Evolutionary conservation across 2,113 vertebrate species (phyloP).

Genomic region (Thermophis baileyi): DNA sequence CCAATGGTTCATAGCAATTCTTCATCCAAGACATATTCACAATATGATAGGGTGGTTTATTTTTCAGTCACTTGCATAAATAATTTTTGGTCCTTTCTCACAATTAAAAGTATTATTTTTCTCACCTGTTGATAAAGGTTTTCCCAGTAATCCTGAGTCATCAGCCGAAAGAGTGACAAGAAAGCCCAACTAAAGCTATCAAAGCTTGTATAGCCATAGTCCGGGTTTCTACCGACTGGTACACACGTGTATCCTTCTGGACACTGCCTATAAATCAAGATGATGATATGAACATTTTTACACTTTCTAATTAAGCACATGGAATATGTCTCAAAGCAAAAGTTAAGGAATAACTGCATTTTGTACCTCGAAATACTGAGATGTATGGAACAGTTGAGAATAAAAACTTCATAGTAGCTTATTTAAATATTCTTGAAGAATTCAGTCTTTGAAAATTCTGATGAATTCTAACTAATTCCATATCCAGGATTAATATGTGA

Average conservation of each 20-base stretch:
- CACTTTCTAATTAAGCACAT: background rate
- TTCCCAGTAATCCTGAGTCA: constrained; percentile 98
- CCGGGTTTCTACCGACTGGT: constrained; percentile 80
- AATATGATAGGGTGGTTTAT: background rate
- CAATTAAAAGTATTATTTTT: background rate
- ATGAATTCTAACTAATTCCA: background rate
- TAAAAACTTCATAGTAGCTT: background rate
- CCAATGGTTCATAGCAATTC: background rate
- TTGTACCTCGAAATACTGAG: background rate
- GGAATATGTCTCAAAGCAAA: background rate
- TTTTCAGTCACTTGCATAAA: background rate
- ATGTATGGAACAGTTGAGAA: background rate
- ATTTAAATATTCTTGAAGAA: background rate
- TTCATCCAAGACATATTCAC: background rate
- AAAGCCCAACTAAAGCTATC: constrained; percentile 96
- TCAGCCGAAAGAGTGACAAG: constrained; percentile 90
- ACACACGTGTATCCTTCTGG: constrained; percentile 78
- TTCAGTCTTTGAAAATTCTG: background rate
- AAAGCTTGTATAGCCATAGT: constrained; percentile 94
- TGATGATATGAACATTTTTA: background rate
- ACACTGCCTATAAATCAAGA: constrained; percentile 75
- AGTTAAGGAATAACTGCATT: background rate
- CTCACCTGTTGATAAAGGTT: constrained; percentile 91
- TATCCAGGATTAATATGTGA: background rate
- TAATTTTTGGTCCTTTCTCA: background rate